Conservation (phyloP, 2,113 vertebrate species). For the Catharus fuscescens region DNA sequence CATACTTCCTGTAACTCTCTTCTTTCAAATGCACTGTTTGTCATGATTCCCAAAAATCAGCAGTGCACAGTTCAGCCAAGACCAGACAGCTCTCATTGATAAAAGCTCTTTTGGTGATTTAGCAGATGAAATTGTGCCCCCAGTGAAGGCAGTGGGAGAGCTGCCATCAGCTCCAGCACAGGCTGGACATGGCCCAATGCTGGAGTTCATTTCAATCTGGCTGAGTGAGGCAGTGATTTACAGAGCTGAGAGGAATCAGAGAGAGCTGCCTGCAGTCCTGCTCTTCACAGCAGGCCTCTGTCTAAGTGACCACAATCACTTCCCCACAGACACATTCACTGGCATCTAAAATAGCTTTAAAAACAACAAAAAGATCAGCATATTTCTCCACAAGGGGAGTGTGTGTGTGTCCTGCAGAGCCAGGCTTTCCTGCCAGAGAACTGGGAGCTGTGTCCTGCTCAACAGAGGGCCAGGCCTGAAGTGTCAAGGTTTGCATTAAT, state of each 20-base stretch:
- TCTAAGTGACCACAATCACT: neutral
- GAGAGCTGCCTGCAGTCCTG: neutral
- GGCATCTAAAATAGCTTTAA: neutral
- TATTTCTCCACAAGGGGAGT: neutral
- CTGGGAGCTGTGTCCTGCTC: neutral
- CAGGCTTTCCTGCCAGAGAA: neutral
- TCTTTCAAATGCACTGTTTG: neutral
- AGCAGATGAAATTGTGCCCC: neutral
- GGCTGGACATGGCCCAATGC: neutral
- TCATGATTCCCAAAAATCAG: neutral
- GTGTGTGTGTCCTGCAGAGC: neutral
- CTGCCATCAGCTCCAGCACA: slow-evolving; percentile 9
- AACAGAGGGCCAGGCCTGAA: neutral
- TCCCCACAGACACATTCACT: neutral
- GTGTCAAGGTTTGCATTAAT: neutral
- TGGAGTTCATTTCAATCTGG: neutral
- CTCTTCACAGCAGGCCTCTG: neutral
- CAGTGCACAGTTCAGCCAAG: neutral
- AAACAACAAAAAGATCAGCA: neutral
- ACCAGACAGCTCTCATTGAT: neutral
- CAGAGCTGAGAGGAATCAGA: neutral
- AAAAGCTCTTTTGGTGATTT: neutral
- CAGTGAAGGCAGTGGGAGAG: neutral
- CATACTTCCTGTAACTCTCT: neutral
- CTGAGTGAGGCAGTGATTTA: neutral